Conservation (phyloP, 2,888 invertebrate species). For the Harpagoxenus sublaevis region DNA sequence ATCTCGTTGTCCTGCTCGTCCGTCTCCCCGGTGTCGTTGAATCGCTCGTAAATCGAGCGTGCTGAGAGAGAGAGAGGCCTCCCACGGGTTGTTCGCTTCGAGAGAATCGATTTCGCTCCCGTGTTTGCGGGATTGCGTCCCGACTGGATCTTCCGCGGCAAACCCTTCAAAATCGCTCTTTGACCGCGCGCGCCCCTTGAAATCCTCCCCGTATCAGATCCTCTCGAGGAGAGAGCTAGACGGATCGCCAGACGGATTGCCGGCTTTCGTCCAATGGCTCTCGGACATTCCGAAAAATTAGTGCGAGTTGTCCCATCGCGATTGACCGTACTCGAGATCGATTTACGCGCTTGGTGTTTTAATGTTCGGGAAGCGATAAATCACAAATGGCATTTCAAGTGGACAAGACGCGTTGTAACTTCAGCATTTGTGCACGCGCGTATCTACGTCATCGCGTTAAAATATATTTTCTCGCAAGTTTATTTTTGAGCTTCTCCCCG, state of each 20-base stretch:
- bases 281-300: conserved; percentile 52
- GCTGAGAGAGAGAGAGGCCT: conserved; percentile 58
- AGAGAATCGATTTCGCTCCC: conserved; percentile 71
- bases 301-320: not conserved
- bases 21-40: conserved; percentile 77
- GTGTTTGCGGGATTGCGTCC: conserved; percentile 66
- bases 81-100: conserved; percentile 68
- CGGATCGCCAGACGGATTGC: conserved; percentile 66
- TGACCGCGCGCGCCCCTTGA: conserved; percentile 66
- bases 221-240: conserved; percentile 54
- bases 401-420: not conserved
- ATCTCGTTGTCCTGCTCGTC: conserved; percentile 68
- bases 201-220: conserved; percentile 70
- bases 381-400: not conserved
- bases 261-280: conserved; percentile 47
- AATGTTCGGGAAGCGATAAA: not conserved
- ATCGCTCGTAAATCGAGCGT: conserved; percentile 77
- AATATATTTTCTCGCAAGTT: conserved; percentile 9
- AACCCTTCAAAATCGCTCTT: conserved; percentile 71
- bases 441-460: not conserved
- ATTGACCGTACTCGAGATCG: conserved; percentile 2
- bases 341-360: not conserved
- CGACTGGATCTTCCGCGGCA: conserved; percentile 64
- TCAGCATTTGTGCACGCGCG: not conserved
- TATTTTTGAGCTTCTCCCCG: conserved; percentile 11